Conservation (phyloP, 2,797 vertebrate genomes). For the Mormyrus proboscirostris region DNA sequence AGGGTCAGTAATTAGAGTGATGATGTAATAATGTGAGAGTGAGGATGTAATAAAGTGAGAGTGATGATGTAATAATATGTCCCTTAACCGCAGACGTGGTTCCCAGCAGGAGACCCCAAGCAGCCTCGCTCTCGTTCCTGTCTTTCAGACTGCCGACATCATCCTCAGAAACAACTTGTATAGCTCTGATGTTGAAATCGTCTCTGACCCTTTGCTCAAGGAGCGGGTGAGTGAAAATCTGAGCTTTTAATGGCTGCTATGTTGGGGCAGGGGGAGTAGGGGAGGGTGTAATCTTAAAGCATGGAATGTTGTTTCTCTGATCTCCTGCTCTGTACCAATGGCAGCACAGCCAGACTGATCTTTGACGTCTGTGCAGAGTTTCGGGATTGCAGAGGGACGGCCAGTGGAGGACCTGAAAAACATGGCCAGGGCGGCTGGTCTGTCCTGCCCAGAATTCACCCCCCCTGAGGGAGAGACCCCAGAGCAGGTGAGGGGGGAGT, state of each 20-base stretch:
- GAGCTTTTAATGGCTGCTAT: not conserved
- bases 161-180: constrained; percentile 57
- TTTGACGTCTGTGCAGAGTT: constrained; percentile 61
- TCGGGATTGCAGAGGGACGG: constrained; percentile 79
- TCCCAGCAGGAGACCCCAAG: not conserved
- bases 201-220: constrained; percentile 61
- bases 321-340: not conserved
- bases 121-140: not conserved
- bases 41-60: not conserved
- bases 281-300: not conserved
- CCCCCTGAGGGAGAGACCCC: constrained; percentile 86
- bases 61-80: not conserved
- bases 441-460: constrained; percentile 75
- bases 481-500: constrained; percentile 66
- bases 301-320: not conserved
- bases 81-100: not conserved
- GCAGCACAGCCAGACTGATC: not conserved
- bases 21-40: not conserved
- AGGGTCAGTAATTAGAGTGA: not conserved
- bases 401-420: constrained; percentile 74
- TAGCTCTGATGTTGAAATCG: constrained; percentile 48
- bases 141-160: constrained; percentile 60
- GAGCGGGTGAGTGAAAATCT: constrained; percentile 53
- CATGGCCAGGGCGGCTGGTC: constrained; percentile 81
- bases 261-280: not conserved